These are phyloP conservation scores for Belgica antarctica DNA, from an alignment of 2,888 invertebrate species.

Conservation along the genomic window DNA sequence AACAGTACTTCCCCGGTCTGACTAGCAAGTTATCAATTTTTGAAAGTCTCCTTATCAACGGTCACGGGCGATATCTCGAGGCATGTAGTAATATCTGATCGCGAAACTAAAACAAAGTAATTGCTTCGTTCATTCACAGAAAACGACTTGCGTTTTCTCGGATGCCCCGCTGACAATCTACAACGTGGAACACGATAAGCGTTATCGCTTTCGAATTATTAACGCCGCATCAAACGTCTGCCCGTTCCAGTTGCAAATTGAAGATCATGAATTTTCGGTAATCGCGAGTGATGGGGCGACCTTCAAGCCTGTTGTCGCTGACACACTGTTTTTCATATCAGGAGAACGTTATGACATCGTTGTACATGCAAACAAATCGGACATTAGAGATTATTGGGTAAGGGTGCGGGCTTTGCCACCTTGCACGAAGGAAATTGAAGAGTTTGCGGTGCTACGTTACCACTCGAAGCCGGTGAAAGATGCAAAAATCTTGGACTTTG, in stretches of 20 bases:
- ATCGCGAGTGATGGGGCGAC: constrained; percentile 49
- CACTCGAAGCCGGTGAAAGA: background rate
- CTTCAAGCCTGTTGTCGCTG: constrained; percentile 46
- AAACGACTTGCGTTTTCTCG: constrained; percentile 45
- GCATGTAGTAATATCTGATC: background rate
- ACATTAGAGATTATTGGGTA: constrained; percentile 45
- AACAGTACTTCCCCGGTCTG: constrained; percentile 49
- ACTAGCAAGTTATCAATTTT: constrained; percentile 47
- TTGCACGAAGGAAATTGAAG: constrained; percentile 38
- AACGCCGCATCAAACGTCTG: constrained; percentile 37
- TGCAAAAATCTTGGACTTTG: background rate
- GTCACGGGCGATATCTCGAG: constrained; percentile 47
- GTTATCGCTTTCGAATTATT: constrained; percentile 33
- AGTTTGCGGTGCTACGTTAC: constrained; percentile 43
- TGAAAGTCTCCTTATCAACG: constrained; percentile 50
- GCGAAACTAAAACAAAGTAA: background rate
- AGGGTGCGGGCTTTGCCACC: constrained; percentile 38
- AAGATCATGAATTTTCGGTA: constrained; percentile 48
- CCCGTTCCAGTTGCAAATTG: constrained; percentile 49
- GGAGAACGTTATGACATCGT: constrained; percentile 56
- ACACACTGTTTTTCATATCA: constrained; percentile 48
- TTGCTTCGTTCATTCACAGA: constrained; percentile 1
- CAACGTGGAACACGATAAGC: constrained; percentile 7
- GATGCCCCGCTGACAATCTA: constrained; percentile 36
- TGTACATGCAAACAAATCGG: constrained; percentile 51